Base-by-base conservation (phyloP, 2,888 invertebrate genomes). In the Drosophila ustulata region DNA sequence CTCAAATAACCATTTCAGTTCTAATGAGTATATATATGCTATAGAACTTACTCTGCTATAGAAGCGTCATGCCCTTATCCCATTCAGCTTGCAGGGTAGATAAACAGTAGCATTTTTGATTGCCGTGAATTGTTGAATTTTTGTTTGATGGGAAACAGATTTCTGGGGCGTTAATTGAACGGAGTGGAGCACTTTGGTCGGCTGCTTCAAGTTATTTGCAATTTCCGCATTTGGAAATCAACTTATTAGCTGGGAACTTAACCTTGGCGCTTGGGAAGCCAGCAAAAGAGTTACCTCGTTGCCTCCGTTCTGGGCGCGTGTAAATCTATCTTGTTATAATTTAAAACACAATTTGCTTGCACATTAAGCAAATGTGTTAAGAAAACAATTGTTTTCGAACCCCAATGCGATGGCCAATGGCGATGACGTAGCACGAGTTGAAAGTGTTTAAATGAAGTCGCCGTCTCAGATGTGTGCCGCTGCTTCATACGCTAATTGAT, bases 161-260 rank as follows among this genome's bases (percentile, higher is more conserved):
- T 71, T 78, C 55, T 66, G 65, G 74, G 70, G 74, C 89, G 82
- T 83, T 86, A 86, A 88, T 88, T 83, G 80, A 83, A 80, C 70
- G 26, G 61, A 63, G 49, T 47, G 41, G 18, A 62, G 61, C 75
- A 74, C 61, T 71, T 71, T 72, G 50, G n/a, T 43, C 37, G 47
- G 55, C 56, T 65, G 68, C 50, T 64, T 66, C 32, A 61, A 67
- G 65, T 58, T 68, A 55, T 64, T 71, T 43, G 75, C 78, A 51
- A 75, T 86, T 83, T 83, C 82, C 82, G 82, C 70, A 23, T 82
- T 71, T 68, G 66, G 66, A 79, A 79, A 81, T 73, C 76, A 67
- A 75, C 64, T 75, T 78, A 70, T 81, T 78, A 66, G 71, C 71
- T 66, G 43, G 47, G n/a, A 23, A 65, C 32, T 64, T 65, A 71